Evolutionary conservation across 2,797 vertebrate species (phyloP), one percentile per base, ranked within the genome.

Genomic region (Margarornis squamiger): DNA sequence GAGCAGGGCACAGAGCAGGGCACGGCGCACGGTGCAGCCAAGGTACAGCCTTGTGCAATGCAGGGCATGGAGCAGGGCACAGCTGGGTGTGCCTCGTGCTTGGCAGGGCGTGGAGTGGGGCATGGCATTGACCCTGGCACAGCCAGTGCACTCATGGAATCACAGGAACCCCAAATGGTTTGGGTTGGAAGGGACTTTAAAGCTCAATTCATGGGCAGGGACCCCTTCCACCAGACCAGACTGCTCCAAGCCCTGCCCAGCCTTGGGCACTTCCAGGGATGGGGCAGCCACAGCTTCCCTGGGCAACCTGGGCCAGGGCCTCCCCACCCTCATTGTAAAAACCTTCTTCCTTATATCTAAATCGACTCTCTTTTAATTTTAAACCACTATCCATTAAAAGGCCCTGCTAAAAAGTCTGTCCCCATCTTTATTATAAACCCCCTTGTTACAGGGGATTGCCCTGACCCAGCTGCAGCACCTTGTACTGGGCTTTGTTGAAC

Each of bases 221-320:
- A 41, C 70, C 48, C 18, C 34, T 49, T 21, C 27, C 63, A 43
- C 36, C 4, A 3, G 2, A 27, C 36, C 78, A 57, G 27, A 2
- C 1, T 55, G 36, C 36, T 63, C 63, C 71, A 43, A 32, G 27
- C 22, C 26, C 19, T 0, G 0, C 75, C 29, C 51, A 65, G 2
- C 58, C 20, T 62, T 62, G 48, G 20, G 3, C 41, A 19, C 9
- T 57, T 4, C 4, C 68, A 80, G 36, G 24, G 36, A 49, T 55
- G 48, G 29, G 27, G 43, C 68, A 79, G 74, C 34, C 39, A 38
- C 23, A 73, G 68, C 68, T 79, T 4, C 11, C 43, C 43, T n/a
- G 78, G 16, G 32, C n/a, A 63, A 3, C 14, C 32, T 75, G 55
- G 12, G 62, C 49, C 24, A 51, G 55, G 14, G 49, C 38, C 48